Percentiles rank a stretch among this genome's conserved stretches.
Evolutionary conservation across 2,797 vertebrate species (phyloP).

Genomic region (Myoxocephalus aenaeus): DNA sequence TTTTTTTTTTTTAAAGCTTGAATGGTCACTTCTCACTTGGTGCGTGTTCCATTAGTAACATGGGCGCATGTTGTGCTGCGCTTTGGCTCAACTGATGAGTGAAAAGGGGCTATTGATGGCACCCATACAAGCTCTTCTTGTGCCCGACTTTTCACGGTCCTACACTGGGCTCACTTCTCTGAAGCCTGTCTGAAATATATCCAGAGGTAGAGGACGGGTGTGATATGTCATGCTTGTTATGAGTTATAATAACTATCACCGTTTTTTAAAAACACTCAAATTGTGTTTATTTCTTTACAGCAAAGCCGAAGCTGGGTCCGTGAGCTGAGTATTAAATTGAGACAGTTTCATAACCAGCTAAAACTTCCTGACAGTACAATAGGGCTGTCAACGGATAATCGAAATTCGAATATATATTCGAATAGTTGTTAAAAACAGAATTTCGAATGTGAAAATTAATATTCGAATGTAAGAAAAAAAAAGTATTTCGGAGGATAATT

Average conservation of each 20-base stretch:
- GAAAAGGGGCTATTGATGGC: background rate
- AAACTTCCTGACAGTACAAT: too few relatives aligned
- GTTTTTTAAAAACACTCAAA: background rate
- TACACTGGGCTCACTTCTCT: background rate
- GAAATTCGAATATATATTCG: too few relatives aligned
- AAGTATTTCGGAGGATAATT: too few relatives aligned
- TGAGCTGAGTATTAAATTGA: too few relatives aligned
- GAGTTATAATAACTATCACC: background rate
- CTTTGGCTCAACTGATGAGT: background rate
- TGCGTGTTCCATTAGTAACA: background rate
- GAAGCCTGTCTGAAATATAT: constrained; percentile 9
- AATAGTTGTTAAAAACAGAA: too few relatives aligned
- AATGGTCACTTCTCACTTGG: background rate
- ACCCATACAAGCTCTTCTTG: background rate
- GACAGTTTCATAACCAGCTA: too few relatives aligned
- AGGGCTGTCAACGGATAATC: too few relatives aligned
- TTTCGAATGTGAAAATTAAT: too few relatives aligned
- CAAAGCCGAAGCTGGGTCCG: too few relatives aligned
- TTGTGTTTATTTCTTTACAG: background rate
- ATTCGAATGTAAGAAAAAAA: too few relatives aligned
- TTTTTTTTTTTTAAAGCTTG: background rate
- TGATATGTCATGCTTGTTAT: background rate
- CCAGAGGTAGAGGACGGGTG: background rate
- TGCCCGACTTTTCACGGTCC: background rate
- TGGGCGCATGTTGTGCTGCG: background rate